Evolutionary conservation across 2,888 invertebrate species (phyloP), one percentile per base, ranked within the genome.

Genomic region (Eupithecia centaureata): DNA sequence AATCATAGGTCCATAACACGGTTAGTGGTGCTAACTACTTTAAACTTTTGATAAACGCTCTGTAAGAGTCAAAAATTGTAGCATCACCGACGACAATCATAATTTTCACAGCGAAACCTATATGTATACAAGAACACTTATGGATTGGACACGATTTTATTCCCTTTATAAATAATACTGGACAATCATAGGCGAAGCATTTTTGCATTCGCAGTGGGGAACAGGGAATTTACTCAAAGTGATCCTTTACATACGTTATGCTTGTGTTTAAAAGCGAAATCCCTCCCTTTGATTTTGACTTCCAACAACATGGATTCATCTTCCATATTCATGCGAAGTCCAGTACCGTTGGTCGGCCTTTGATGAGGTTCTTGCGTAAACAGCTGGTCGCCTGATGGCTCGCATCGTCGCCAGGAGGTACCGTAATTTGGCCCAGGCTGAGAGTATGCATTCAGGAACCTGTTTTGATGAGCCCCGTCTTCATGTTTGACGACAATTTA

Each of bases 311-410:
- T 8, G 32, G 32, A 32, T 32, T 42, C 8, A 2, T 47, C 47
- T 22, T 18, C 47, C 22, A 71, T 75, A 73, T 73, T 66, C 70
- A 71, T 47, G 63, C 47, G 51, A 65, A 65, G 66, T 28, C 47
- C 57, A 27, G 25, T 65, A 65, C 59, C 64, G 61, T 65, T 70
- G 65, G 61, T 68, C 67, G 69, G 66, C 73, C 68, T 82, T 73
- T 63, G 62, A 18, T 12, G 71, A 65, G 61, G 38, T 66, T 56
- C 51, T 58, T 62, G 67, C 35, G 65, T 65, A 66, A 68, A 64
- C 68, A 73, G 70, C 70, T 72, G 73, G 63, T 33, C 59, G 67
- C 66, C 61, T 71, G 65, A 62, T 58, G 62, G 68, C 67, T 61
- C 63, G 61, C 59, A 60, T 54, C 35, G 51, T 5, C 15, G 33